Evolutionary conservation across 2,888 invertebrate genomes (phyloP), one percentile per base, ranked within the genome.

Genomic region (Nymphalis urticae): DNA sequence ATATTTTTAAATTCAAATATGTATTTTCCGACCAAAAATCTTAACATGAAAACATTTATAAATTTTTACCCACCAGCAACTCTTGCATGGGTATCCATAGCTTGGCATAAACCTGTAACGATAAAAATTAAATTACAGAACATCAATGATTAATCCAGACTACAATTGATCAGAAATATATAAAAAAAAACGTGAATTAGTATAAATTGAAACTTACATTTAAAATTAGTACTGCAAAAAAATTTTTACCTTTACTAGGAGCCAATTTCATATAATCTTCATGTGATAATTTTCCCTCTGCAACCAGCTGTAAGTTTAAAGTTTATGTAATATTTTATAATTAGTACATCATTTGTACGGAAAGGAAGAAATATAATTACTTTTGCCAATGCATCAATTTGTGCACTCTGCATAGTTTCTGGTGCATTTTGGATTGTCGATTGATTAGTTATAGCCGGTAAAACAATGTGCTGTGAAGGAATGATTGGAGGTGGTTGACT

Each of bases 251-350:
- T 86, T 89, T 91, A 75, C 86, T 88, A 68, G 92, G 92, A 63
- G 91, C 86, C 68, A 92, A 83, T 75, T 92, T 92, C 73, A 90
- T 76, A 77, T 90, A 92, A 77, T 92, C 92, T 81, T 87, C 88
- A 78, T 89, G 82, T 61, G 91, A 90, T 76, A 92, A 84, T 77
- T 89, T 90, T 48, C 92, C 92, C 73, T 92, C 92, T 72, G 90
- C 90, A 62, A 91, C 86, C 84, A 92, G 86, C 92, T 92, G 90
- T 79, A 92, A 92, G 79, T 83, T 82, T 79, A 62, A 80, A 72
- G 62, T 61, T 51, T 56, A 66, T 71, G 68, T 66, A 64, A 50
- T 63, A 71, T 70, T 68, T 36, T 66, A 65, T 67, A 59, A 70
- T 65, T 42, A 66, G 61, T n/a, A 69, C 13, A 63, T 61, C 42